Evolutionary conservation across 1,140 invertebrate species (phyloP).

Genomic region (Neodiprion lecontei): DNA sequence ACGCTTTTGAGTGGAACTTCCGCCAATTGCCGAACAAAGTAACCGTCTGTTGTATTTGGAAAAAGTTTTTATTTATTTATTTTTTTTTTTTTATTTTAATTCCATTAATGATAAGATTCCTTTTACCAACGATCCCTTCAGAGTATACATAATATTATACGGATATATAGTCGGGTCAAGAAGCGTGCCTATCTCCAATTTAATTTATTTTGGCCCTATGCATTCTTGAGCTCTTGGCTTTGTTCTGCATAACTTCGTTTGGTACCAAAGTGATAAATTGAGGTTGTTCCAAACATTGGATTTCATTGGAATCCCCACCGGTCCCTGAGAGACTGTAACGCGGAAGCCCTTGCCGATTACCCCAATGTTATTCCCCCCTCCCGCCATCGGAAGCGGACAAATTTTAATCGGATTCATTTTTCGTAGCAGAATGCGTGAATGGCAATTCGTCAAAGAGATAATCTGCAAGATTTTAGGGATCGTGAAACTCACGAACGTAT

Average conservation of each 20-base stretch:
- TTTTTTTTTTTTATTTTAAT: no score
- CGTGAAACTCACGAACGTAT: neutral
- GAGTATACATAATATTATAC: no score
- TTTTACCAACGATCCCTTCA: neutral
- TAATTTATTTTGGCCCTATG: neutral
- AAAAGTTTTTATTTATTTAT: no score
- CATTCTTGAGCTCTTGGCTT: neutral
- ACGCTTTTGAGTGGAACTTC: no score
- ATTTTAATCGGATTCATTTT: neutral
- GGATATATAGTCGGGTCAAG: neutral
- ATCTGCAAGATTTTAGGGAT: neutral
- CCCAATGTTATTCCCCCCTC: no score
- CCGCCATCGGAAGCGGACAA: neutral
- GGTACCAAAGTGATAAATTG: neutral
- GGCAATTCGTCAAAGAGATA: neutral
- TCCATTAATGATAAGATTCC: neutral
- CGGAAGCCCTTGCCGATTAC: no score
- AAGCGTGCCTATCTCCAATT: neutral
- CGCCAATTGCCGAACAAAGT: no score
- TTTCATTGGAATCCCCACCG: neutral
- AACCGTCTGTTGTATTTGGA: no score
- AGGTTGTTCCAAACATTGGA: neutral
- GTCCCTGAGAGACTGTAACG: no score
- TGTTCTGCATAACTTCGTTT: constrained; percentile 5
- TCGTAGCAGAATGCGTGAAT: neutral